A percentile compares a stretch with the other conserved stretches of the same genome.
These are phyloP conservation scores for Cephus pulcher DNA, from an alignment of 2,888 invertebrate species.

Conservation along the genomic window DNA sequence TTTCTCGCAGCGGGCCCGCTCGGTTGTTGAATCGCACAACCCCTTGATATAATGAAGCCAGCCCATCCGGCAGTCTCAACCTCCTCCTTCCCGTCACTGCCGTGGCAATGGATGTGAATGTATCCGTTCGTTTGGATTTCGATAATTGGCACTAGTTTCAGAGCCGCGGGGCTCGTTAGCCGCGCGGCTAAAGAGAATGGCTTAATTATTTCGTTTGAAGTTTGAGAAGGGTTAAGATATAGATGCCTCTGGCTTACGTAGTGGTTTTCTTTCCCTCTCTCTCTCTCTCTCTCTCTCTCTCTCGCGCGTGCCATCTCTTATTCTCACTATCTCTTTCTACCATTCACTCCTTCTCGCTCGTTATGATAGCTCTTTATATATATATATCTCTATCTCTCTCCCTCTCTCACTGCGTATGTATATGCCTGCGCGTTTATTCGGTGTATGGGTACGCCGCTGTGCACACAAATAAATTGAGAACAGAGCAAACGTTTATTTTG, in stretches of 20 bases:
- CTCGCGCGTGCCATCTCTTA: neutral
- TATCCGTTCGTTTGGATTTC: constrained; percentile 52
- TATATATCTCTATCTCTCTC: no score
- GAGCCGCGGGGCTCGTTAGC: constrained; percentile 57
- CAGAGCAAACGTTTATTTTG: constrained; percentile 57
- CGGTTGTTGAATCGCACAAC: constrained; percentile 17
- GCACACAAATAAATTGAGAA: constrained; percentile 35
- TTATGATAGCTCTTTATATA: neutral
- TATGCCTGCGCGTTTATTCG: neutral
- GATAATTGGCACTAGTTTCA: constrained; percentile 63
- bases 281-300: no score
- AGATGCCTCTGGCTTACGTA: constrained; percentile 13
- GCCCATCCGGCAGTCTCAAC: constrained; percentile 6
- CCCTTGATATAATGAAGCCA: constrained; percentile 40
- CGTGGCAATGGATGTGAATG: constrained; percentile 8
- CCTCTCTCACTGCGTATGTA: neutral
- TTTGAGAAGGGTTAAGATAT: constrained; percentile 50
- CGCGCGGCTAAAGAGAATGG: constrained; percentile 55
- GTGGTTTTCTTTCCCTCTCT: neutral
- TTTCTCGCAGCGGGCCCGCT: neutral
- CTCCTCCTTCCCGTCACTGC: constrained; percentile 14
- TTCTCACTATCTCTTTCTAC: neutral
- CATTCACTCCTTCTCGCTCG: neutral
- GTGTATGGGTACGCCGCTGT: constrained; percentile 3
- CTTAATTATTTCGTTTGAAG: constrained; percentile 66